These are phyloP conservation scores for Pangasianodon gigas DNA, from an alignment of 2,113 vertebrate species.

Conservation along the genomic window DNA sequence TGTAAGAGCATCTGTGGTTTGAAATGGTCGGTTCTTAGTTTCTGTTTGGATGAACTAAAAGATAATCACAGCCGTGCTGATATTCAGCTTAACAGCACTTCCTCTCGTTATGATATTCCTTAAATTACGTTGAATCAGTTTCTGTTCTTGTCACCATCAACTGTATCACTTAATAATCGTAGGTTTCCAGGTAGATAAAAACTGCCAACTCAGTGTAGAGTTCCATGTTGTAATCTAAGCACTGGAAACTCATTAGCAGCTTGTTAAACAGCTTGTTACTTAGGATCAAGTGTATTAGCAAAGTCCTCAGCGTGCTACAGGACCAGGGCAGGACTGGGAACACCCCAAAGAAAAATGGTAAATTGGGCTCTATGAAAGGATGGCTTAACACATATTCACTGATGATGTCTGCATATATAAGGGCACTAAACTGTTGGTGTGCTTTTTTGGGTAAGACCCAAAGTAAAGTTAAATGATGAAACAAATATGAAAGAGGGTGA, in stretches of 20 bases:
- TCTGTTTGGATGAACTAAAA: neutral
- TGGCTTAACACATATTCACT: neutral
- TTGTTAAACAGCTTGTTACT: neutral
- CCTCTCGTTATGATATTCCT: neutral
- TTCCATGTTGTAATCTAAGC: neutral
- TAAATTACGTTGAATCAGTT: neutral
- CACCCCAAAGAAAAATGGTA: neutral
- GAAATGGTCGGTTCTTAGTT: neutral
- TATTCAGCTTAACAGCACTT: neutral
- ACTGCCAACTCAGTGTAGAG: neutral
- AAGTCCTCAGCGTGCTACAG: neutral
- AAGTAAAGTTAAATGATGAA: conserved; percentile 25
- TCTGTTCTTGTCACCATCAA: neutral
- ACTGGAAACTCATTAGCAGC: neutral
- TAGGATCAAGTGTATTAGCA: neutral
- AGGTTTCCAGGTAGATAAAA: neutral
- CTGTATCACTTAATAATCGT: neutral
- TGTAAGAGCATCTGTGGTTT: neutral
- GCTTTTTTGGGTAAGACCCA: conserved; percentile 4
- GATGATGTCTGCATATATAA: neutral
- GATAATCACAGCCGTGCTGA: neutral
- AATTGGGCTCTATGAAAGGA: neutral
- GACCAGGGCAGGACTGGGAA: neutral
- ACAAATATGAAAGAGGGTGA: conserved; percentile 47
- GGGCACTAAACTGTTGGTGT: neutral